A percentile compares a stretch with the other conserved stretches of the same genome.
phyloP scores from a whole-genome alignment of 2,797 vertebrate species.

The Austrolebias charrua region DNA sequence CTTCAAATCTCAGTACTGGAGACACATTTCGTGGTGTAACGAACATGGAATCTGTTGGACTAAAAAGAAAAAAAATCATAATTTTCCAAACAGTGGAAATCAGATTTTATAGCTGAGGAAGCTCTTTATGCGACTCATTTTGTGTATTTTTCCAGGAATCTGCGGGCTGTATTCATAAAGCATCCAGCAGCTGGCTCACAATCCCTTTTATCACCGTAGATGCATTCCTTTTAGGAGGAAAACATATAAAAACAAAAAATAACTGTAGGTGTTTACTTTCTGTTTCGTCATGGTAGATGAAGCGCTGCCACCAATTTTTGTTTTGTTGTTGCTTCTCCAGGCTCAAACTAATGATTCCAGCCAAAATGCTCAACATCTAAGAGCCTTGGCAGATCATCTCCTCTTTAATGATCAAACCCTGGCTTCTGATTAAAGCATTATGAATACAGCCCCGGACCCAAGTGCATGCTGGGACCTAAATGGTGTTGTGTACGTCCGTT shows the following conservation, averaged over 20 bases:
- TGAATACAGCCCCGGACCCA: constrained; percentile 33
- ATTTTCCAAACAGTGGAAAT: neutral
- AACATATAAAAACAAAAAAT: too few species aligned
- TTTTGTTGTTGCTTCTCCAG: too few species aligned
- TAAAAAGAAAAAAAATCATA: neutral
- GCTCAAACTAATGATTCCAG: too few species aligned
- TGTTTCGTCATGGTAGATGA: too few species aligned
- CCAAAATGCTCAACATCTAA: too few species aligned
- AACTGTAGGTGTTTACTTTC: too few species aligned
- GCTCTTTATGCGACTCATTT: neutral
- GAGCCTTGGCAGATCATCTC: too few species aligned
- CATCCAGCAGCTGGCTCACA: constrained; percentile 6
- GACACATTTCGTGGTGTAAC: neutral
- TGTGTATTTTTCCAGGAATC: constrained; percentile 11
- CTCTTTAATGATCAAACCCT: too few species aligned
- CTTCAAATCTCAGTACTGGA: neutral
- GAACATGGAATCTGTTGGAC: constrained; percentile 13
- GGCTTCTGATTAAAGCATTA: constrained; percentile 10
- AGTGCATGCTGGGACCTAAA: constrained; percentile 29
- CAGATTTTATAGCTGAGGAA: neutral
- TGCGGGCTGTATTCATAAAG: constrained; percentile 45
- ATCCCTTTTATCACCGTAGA: neutral
- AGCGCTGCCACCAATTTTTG: too few species aligned
- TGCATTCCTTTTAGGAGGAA: too few species aligned
- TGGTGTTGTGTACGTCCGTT: constrained; percentile 3